phyloP scores from a whole-genome alignment of 2,888 invertebrate genomes.

The Diogma glabrata region DNA sequence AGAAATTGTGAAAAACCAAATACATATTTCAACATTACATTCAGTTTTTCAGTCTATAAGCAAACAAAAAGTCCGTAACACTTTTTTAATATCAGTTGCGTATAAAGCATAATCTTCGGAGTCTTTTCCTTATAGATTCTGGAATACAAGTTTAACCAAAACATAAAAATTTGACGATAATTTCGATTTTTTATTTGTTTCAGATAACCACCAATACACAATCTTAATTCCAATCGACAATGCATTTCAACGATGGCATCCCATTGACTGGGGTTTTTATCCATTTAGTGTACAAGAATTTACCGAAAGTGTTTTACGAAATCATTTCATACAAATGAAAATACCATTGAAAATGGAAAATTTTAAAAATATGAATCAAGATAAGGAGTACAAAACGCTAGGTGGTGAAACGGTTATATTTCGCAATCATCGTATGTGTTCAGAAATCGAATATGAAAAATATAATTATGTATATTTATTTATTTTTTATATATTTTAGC shows the following conservation, averaged over 20 bases:
- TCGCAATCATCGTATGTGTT: constrained; percentile 43
- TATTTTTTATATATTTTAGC: constrained; percentile 30
- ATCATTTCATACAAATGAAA: constrained; percentile 47
- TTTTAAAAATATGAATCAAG: constrained; percentile 38
- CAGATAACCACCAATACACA: constrained; percentile 42
- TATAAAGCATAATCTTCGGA: too few relatives aligned
- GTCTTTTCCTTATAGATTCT: too few relatives aligned
- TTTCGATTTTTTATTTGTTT: constrained; percentile 11
- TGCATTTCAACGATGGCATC: constrained; percentile 55
- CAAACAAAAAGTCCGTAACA: too few relatives aligned
- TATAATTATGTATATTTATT: constrained; percentile 2
- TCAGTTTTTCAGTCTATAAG: too few relatives aligned
- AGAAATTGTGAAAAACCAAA: too few relatives aligned
- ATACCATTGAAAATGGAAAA: constrained; percentile 41
- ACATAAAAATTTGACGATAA: not conserved
- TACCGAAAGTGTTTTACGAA: constrained; percentile 47
- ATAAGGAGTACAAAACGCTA: constrained; percentile 42
- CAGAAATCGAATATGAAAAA: not conserved
- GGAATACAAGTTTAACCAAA: too few relatives aligned
- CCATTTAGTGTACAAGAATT: constrained; percentile 54
- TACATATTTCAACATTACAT: too few relatives aligned
- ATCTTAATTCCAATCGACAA: constrained; percentile 52
- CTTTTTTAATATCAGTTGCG: too few relatives aligned
- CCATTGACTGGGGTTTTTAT: constrained; percentile 58
- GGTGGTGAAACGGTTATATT: constrained; percentile 47